These are phyloP conservation scores for Aphelenchoides fujianensis DNA, from an alignment of 1,140 invertebrate species.

Conservation along the genomic window DNA sequence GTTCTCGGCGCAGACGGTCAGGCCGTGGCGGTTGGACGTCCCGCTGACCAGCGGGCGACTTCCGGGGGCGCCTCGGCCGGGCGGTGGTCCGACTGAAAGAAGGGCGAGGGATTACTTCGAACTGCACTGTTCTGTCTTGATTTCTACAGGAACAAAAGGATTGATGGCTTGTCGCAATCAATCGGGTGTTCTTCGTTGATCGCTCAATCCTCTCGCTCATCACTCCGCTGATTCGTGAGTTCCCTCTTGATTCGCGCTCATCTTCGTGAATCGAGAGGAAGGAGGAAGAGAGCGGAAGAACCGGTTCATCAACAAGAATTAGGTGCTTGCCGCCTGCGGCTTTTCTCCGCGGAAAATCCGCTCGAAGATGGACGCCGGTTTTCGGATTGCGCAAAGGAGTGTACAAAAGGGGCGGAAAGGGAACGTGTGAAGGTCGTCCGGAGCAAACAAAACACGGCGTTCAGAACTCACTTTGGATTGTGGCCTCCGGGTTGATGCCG, in stretches of 20 bases:
- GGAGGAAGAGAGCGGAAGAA: neutral
- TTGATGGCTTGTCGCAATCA: too few relatives aligned
- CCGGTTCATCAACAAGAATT: conserved; percentile 2
- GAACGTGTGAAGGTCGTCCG: too few relatives aligned
- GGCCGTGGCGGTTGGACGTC: conserved; percentile 28
- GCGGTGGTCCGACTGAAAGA: neutral
- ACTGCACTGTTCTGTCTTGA: too few relatives aligned
- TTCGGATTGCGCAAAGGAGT: neutral
- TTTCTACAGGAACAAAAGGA: too few relatives aligned
- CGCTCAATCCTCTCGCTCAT: too few relatives aligned
- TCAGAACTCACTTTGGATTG: neutral
- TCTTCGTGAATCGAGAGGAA: neutral
- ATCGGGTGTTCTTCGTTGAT: too few relatives aligned
- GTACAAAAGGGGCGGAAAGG: neutral
- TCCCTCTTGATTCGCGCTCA: neutral
- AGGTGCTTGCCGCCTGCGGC: neutral
- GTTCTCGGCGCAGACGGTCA: conserved; percentile 47
- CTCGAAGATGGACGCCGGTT: conserved; percentile 1
- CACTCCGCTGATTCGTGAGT: too few relatives aligned
- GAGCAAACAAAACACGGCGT: neutral
- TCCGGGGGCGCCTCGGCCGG: conserved; percentile 20
- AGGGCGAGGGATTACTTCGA: too few relatives aligned
- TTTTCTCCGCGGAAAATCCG: neutral
- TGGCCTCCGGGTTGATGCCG: neutral
- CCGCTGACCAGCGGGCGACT: conserved; percentile 27